A percentile compares a stretch with the other conserved stretches of the same genome.
Conservation (phyloP, 2,797 vertebrate genomes). For the Gallinago stenura region DNA sequence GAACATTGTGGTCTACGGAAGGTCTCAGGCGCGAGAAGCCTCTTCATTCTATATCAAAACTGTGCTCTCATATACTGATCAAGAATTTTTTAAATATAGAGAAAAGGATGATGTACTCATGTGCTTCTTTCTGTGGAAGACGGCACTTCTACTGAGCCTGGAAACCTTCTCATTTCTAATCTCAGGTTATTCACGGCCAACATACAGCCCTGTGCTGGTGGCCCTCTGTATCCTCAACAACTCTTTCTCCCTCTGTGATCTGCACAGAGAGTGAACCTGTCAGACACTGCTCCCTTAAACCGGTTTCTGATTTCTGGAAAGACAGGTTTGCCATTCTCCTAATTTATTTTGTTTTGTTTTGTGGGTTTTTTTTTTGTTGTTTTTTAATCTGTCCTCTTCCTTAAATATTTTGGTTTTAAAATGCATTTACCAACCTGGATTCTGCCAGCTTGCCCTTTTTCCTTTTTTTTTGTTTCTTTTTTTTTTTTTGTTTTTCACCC, state of each 20-base stretch:
- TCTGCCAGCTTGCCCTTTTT: neutral
- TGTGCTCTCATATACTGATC: neutral
- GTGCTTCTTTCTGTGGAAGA: neutral
- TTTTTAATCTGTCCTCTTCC: neutral
- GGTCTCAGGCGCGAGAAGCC: accelerated
- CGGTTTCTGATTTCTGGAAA: constrained; percentile 1
- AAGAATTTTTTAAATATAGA: neutral
- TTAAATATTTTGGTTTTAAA: too few relatives aligned
- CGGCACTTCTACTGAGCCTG: neutral
- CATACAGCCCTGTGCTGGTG: neutral
- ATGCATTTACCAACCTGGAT: neutral
- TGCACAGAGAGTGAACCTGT: neutral
- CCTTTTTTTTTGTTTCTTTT: neutral
- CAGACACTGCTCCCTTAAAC: neutral
- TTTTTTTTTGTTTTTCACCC: neutral
- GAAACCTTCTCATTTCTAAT: neutral
- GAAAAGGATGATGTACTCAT: neutral
- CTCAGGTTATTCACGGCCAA: neutral
- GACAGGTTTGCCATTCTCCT: neutral
- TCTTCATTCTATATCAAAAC: neutral
- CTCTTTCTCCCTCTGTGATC: neutral
- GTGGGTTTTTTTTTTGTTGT: neutral
- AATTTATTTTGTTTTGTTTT: too few relatives aligned
- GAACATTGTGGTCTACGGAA: neutral
- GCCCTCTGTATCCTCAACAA: neutral